Evolutionary conservation across 2,113 vertebrate genomes (phyloP).

Genomic region (Bubo scandiacus): DNA sequence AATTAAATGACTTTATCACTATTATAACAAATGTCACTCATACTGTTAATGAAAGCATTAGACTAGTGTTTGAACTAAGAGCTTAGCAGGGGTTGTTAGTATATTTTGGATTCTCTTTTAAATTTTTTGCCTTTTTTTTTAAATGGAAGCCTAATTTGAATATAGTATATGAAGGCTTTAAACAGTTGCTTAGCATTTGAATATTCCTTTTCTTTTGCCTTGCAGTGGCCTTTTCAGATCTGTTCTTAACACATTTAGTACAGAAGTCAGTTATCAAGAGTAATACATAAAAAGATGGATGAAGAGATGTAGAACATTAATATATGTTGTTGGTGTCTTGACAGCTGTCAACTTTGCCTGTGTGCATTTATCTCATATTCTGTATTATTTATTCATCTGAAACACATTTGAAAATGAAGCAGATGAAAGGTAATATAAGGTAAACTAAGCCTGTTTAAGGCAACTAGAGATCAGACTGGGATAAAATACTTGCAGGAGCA

Average conservation of each 20-base stretch:
- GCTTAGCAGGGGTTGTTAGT: not conserved
- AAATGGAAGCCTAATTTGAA: not conserved
- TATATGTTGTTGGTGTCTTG: not conserved
- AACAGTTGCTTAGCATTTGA: not conserved
- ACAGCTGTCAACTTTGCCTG: slow-evolving; percentile 13
- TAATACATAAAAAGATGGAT: not conserved
- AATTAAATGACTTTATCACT: not conserved
- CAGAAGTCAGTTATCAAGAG: not conserved
- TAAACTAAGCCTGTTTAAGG: not conserved
- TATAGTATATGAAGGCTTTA: not conserved
- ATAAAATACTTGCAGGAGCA: not conserved
- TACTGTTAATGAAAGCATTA: not conserved
- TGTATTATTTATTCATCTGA: slow-evolving; percentile 28
- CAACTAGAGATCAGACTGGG: not conserved
- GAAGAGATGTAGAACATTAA: not conserved
- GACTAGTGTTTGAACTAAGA: not conserved
- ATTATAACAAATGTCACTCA: not conserved
- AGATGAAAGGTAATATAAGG: not conserved
- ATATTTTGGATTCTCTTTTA: not conserved
- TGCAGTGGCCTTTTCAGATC: not conserved
- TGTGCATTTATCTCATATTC: not conserved
- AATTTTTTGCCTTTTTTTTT: not conserved
- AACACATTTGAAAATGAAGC: not conserved
- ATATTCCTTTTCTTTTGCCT: not conserved
- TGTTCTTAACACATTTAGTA: not conserved